Percentiles rank a stretch among this genome's conserved stretches.
phyloP scores from a whole-genome alignment of 2,888 invertebrate genomes.

The Lutraria lutraria region DNA sequence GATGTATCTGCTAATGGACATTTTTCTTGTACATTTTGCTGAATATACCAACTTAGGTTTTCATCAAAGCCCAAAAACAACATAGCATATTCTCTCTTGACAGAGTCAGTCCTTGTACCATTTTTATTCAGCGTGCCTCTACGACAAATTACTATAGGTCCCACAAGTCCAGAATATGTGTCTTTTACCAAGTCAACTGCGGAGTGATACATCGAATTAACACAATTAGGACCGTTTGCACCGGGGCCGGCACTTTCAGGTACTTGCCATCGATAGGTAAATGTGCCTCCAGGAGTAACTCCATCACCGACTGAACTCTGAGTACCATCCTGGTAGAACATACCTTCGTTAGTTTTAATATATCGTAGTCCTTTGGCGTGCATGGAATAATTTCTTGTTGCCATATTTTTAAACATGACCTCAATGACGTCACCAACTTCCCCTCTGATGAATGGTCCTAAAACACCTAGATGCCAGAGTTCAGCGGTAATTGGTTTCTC shows the following conservation, averaged over 20 bases:
- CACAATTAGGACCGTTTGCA: slow-evolving; percentile 75
- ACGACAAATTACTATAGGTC: slow-evolving; percentile 75
- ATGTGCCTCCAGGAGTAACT: slow-evolving; percentile 62
- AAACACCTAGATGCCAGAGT: slow-evolving; percentile 70
- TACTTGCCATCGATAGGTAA: slow-evolving; percentile 73
- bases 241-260: slow-evolving; percentile 74
- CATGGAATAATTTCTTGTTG: slow-evolving; percentile 66
- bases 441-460: slow-evolving; percentile 81
- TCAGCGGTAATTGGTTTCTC: slow-evolving; percentile 51
- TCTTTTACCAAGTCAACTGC: slow-evolving; percentile 75
- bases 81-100: slow-evolving; percentile 79
- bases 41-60: slow-evolving; percentile 79
- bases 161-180: slow-evolving; percentile 74
- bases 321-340: slow-evolving; percentile 52
- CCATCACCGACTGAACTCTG: slow-evolving; percentile 37
- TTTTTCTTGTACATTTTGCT: slow-evolving; percentile 76
- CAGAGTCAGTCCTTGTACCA: slow-evolving; percentile 66
- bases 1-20: slow-evolving; percentile 58
- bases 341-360: slow-evolving; percentile 72
- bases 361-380: slow-evolving; percentile 68
- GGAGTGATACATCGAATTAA: slow-evolving; percentile 78
- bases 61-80: slow-evolving; percentile 80
- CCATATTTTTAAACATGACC: slow-evolving; percentile 74
- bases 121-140: slow-evolving; percentile 61
- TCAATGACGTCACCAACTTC: slow-evolving; percentile 80